phyloP scores from a whole-genome alignment of 2,888 invertebrate species.

The Hypselothyrea guttata region DNA sequence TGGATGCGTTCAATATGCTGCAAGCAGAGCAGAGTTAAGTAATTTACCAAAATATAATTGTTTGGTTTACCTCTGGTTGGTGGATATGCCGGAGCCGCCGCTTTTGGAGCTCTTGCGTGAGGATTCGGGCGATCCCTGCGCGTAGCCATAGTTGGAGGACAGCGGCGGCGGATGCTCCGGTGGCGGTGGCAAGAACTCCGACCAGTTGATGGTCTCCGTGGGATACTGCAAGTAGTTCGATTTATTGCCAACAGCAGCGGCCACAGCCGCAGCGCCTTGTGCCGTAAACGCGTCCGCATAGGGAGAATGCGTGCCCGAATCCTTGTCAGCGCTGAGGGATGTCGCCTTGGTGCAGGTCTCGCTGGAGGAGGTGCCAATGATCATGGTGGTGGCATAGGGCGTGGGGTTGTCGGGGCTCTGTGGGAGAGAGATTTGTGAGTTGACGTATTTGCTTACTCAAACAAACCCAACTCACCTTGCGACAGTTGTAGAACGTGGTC shows the following conservation, averaged over 20 bases:
- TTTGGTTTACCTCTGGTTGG: conserved; percentile 80
- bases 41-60: not conserved
- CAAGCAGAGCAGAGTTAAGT: no score
- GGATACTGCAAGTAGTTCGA: conserved; percentile 82
- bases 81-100: conserved; percentile 82
- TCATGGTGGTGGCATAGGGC: conserved; percentile 89
- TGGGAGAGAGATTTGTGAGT: conserved; percentile 6
- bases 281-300: conserved; percentile 80
- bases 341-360: conserved; percentile 82
- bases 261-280: conserved; percentile 58
- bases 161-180: conserved; percentile 85
- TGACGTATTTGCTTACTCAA: not conserved
- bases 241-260: conserved; percentile 58
- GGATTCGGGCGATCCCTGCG: conserved; percentile 81
- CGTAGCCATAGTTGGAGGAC: conserved; percentile 80
- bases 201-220: conserved; percentile 84
- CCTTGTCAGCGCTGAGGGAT: conserved; percentile 81
- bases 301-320: conserved; percentile 82
- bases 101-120: conserved; percentile 82
- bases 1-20: conserved; percentile 81
- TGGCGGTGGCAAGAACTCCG: conserved; percentile 85
- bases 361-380: conserved; percentile 83
- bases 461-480: conserved; percentile 82
- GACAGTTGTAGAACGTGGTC: conserved; percentile 88
- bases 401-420: conserved; percentile 86